Evolutionary conservation across 2,113 vertebrate genomes (phyloP).

Genomic region (Dipodomys stephensi): DNA sequence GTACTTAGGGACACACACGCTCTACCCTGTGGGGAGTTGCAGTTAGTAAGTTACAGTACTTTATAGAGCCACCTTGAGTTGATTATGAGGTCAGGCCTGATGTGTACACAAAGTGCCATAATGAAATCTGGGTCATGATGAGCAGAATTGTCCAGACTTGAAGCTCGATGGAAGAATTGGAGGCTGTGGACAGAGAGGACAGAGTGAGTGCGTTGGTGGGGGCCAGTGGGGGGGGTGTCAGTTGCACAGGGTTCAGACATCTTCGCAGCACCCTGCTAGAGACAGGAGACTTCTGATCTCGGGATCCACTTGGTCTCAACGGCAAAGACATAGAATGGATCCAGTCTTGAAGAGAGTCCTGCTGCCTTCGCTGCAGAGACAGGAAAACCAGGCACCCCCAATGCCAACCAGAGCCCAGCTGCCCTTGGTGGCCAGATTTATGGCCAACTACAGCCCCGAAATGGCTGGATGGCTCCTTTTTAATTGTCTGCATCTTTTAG

Average conservation of each 20-base stretch:
- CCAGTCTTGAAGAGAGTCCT: neutral
- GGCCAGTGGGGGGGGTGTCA: accelerated
- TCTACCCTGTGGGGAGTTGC: slow-evolving; percentile 84
- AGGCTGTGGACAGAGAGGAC: slow-evolving; percentile 82
- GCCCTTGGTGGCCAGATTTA: neutral
- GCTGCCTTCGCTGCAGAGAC: neutral
- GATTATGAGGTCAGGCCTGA: slow-evolving; percentile 84
- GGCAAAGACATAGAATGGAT: neutral
- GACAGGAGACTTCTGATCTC: neutral
- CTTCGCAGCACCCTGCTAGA: neutral
- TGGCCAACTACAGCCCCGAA: neutral
- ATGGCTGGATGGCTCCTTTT: neutral
- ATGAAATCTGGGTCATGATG: slow-evolving; percentile 83
- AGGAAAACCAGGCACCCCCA: neutral
- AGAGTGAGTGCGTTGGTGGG: neutral
- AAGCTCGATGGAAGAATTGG: slow-evolving; percentile 84
- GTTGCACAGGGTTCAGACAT: neutral
- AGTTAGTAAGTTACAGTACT: slow-evolving; percentile 84
- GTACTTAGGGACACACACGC: slow-evolving; percentile 77
- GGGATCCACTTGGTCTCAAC: neutral
- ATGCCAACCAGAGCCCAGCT: neutral
- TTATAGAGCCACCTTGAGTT: slow-evolving; percentile 71
- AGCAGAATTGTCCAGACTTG: slow-evolving; percentile 78
- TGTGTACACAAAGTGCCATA: slow-evolving; percentile 83
- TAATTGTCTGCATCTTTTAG: slow-evolving; percentile 4